Evolutionary conservation across 2,113 vertebrate genomes (phyloP), one percentile per base, ranked within the genome.

Genomic region (Athene cunicularia): DNA sequence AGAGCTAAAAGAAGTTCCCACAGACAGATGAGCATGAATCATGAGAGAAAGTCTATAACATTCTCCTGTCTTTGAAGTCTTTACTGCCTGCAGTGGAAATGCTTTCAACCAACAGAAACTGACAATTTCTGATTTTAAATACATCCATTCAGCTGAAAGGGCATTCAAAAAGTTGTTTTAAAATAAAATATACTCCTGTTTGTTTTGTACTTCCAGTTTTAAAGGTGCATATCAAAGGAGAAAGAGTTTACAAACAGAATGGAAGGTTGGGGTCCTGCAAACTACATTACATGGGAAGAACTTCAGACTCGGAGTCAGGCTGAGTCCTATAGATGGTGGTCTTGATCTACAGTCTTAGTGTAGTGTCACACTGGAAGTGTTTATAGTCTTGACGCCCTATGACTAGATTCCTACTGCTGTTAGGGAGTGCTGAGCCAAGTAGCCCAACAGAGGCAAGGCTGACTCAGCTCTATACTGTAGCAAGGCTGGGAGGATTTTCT

Each of bases 91-190:
- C 39, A 37, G 19, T 82, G 33, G 27, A 94, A 94, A 68, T 28
- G 22, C 50, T 86, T 95, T 95, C 66, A 95, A 64, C 16, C 39
- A 81, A 58, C 39, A 76, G 7, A 94, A 81, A 80, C 68, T 56
- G n/a, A 39, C 45, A 84, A 84, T 94, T 93, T 92, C 45, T 63
- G 24, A 35, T 68, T 95, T 94, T 71, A 94, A 87, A 95, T 79
- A 62, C 11, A 91, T 15, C 13, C 32, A 82, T 64, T 23, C 53
- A 67, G 13, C 24, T 77, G 32, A 77, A 86, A 94, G 27, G 37
- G 4, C 10, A 35, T 90, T 88, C 43, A 66, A 59, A 88, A 64
- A 7, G 30, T 17, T 87, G 14, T 73, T 84, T 64, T 19, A 67
- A 77, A 83, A 67, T 59, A 26, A 22, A 58, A 17, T 4, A 62